Evolutionary conservation across 2,888 invertebrate genomes (phyloP), one percentile per base, ranked within the genome.

Genomic region (Exocentrus adspersus): DNA sequence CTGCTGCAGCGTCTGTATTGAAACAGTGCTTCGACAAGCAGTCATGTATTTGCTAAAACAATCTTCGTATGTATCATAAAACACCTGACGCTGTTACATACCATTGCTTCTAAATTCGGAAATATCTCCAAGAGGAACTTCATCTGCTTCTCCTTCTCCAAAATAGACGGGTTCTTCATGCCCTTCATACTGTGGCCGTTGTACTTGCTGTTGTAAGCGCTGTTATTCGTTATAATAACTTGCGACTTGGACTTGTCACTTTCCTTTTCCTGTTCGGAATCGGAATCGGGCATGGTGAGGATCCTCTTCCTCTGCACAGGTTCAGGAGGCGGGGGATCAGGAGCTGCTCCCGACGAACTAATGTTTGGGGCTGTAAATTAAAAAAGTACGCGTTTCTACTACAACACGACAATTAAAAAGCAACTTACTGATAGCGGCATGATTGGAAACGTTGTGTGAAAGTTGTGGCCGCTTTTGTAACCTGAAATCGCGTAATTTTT

Each of bases 401-500:
- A n/a, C n/a, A n/a, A n/a, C n/a, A n/a, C n/a, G n/a, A n/a, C n/a
- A 48, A 6, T 52, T 60, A 42, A 52, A 61, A n/a, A n/a, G n/a
- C 45, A 52, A 72, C 76, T 78, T 77, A 79, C 79, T 74, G 68
- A 73, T 65, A 61, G 73, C 71, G 52, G 73, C 66, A 62, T 64
- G 56, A 58, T 70, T 73, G 51, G 71, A 64, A 58, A 21, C 60
- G 12, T 81, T 74, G 80, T 79, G 83, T 30, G 78, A 72, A 68
- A 80, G 75, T 57, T 66, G 71, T 10, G 82, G 84, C 83, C 88
- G 89, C 80, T 87, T 89, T 80, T 90, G 89, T 81, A 89, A 89
- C 77, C 90, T 86, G 79, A 90, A 91, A 78, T 87, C 89, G 75
- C 90, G 85, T 72, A 91, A 84, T 81, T 88, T 88, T 77, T 89